These are phyloP conservation scores for Heliornis fulica DNA, from an alignment of 2,113 vertebrate species.

Conservation along the genomic window DNA sequence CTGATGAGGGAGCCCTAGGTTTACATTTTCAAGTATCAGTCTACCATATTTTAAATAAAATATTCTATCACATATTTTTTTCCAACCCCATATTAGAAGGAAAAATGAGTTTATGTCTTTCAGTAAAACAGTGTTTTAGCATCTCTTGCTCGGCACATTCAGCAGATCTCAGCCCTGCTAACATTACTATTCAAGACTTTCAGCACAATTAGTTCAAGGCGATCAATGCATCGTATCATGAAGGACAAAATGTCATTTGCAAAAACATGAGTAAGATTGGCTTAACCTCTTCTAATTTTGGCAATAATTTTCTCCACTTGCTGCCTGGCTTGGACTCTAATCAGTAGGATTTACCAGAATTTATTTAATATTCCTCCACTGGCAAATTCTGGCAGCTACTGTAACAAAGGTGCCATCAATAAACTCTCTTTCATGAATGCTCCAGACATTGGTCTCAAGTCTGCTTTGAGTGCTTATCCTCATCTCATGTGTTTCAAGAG, in stretches of 20 bases:
- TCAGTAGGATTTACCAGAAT: background rate
- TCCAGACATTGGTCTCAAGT: background rate
- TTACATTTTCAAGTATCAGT: background rate
- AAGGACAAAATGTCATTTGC: background rate
- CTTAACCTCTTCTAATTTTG: background rate
- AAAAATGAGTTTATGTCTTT: background rate
- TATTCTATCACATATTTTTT: background rate
- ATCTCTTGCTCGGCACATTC: background rate
- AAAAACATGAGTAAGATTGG: background rate
- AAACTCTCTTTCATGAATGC: background rate
- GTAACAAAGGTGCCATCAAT: background rate
- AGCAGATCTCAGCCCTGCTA: background rate
- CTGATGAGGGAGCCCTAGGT: slow-evolving; percentile 52
- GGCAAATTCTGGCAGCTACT: background rate
- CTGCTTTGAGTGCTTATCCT: background rate
- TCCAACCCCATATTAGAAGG: background rate
- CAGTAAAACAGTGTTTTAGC: background rate
- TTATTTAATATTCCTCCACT: background rate
- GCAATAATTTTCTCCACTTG: background rate
- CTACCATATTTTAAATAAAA: background rate
- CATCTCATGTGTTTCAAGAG: background rate
- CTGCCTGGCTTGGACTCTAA: background rate
- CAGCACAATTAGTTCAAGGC: background rate
- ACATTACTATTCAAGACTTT: background rate
- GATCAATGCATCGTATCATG: background rate